Conservation (phyloP, 2,797 vertebrate genomes). For the Choloepus didactylus region DNA sequence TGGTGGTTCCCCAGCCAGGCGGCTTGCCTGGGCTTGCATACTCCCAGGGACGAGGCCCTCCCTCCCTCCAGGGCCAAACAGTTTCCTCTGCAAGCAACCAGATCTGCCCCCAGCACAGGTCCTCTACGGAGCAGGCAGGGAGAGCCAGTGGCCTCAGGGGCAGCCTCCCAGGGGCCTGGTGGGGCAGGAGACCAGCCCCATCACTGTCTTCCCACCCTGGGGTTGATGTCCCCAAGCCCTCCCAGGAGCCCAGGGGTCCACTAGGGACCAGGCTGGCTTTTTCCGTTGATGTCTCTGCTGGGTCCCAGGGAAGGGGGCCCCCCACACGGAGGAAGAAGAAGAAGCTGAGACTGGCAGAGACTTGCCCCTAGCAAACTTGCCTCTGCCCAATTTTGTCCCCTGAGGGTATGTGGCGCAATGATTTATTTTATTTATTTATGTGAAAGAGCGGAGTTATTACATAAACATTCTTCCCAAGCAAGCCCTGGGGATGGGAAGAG, state of each 20-base stretch:
- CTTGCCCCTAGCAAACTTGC: conserved; percentile 9
- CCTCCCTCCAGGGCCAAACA: neutral
- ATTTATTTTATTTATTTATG: conserved; percentile 70
- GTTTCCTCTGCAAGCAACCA: neutral
- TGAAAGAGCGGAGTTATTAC: conserved; percentile 36
- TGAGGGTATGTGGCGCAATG: conserved; percentile 48
- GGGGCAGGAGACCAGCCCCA: neutral
- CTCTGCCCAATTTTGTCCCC: conserved; percentile 37
- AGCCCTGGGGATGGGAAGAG: neutral
- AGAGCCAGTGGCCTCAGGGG: neutral
- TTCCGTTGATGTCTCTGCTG: neutral
- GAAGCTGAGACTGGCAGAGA: conserved; percentile 45
- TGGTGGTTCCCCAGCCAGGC: neutral
- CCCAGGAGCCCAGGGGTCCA: conserved; percentile 18
- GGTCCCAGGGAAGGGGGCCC: neutral
- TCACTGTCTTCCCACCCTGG: neutral
- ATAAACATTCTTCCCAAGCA: conserved; percentile 41
- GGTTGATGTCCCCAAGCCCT: neutral
- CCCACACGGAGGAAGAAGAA: neutral
- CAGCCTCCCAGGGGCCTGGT: neutral
- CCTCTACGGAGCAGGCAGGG: neutral
- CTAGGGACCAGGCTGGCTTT: conserved; percentile 23
- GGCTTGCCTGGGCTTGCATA: neutral
- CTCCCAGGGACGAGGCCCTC: neutral
- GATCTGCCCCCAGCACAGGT: neutral